Percentiles rank a stretch among this genome's conserved stretches.
phyloP scores from a whole-genome alignment of 2,113 vertebrate genomes.

The Phrynosoma platyrhinos region DNA sequence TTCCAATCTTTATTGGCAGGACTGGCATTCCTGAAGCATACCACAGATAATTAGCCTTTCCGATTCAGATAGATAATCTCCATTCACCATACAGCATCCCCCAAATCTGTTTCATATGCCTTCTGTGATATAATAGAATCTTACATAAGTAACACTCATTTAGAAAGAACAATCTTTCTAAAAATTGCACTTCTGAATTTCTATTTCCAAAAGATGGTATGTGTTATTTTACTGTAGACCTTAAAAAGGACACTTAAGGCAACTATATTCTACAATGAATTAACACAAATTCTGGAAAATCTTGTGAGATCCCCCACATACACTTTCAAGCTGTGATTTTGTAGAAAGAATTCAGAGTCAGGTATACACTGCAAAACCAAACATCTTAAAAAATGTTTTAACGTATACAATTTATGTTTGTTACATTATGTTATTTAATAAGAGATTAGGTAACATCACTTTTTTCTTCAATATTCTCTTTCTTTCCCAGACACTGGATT shows the following conservation, averaged over 20 bases:
- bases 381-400: background rate
- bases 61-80: background rate
- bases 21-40: conserved; percentile 28
- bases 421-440: no score
- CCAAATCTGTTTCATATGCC: background rate
- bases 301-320: no score
- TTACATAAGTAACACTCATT: background rate
- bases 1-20: background rate
- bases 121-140: conserved; percentile 1
- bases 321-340: background rate
- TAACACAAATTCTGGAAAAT: background rate
- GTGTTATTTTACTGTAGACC: background rate
- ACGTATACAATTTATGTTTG: no score
- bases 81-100: background rate
- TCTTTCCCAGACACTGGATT: background rate
- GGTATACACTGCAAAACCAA: background rate
- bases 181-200: background rate
- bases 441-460: no score
- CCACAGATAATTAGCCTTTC: background rate
- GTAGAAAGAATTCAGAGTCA: background rate
- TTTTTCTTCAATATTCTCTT: background rate
- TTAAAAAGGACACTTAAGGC: background rate
- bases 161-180: conserved; percentile 6
- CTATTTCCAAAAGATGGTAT: background rate
- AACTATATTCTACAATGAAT: background rate